Conservation (phyloP, 30 jellyfish, hydroid and myxozoan species). For the Aurelia coerulea region DNA sequence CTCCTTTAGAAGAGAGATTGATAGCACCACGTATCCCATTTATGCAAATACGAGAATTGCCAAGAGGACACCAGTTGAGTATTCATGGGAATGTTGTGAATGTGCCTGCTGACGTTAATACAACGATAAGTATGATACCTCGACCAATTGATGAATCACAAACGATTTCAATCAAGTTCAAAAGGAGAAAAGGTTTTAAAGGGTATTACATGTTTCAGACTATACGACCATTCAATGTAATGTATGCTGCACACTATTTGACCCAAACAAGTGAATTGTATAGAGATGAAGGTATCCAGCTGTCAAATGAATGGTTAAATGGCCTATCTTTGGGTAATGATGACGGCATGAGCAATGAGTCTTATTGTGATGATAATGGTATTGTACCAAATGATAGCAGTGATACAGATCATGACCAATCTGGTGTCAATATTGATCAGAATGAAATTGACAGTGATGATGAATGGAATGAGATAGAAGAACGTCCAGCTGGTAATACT, state of each 20-base stretch:
- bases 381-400: not conserved
- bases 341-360: no score
- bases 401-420: not conserved
- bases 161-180: conserved; percentile 17
- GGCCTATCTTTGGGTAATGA: no score
- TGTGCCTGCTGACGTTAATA: conserved; percentile 63
- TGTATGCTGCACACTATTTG: conserved; percentile 31
- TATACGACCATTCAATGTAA: conserved; percentile 17
- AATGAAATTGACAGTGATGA: conserved; percentile 7
- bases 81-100: conserved; percentile 55
- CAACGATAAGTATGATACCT: conserved; percentile 6
- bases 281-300: conserved; percentile 13
- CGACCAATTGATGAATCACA: conserved; percentile 33
- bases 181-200: not conserved
- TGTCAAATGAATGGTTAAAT: conserved; percentile 1
- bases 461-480: conserved; percentile 38
- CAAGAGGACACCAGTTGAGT: conserved; percentile 54
- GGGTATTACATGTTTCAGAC: conserved; percentile 6
- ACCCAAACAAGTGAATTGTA: conserved; percentile 15
- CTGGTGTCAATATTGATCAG: not conserved
- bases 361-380: not conserved
- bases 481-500: conserved; percentile 14
- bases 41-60: conserved; percentile 51
- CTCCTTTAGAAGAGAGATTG: conserved; percentile 44
- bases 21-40: conserved; percentile 47